A percentile compares a stretch with the other conserved stretches of the same genome.
phyloP scores from a whole-genome alignment of 2,888 invertebrate genomes.

The Zeuzera pyrina region DNA sequence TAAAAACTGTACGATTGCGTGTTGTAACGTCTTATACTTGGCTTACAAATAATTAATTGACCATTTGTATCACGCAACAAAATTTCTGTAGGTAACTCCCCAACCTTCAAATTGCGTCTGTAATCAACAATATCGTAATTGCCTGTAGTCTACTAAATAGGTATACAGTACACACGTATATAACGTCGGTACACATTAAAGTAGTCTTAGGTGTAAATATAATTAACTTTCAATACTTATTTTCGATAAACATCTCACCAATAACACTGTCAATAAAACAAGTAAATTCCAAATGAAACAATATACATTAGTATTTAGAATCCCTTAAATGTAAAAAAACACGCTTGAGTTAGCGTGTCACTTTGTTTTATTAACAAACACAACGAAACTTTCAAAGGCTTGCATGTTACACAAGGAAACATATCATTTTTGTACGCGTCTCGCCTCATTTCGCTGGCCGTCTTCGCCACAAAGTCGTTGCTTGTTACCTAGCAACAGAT shows the following conservation, averaged over 20 bases:
- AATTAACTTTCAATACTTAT: background rate
- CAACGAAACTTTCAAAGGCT: constrained; percentile 35
- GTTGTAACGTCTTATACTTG: constrained; percentile 19
- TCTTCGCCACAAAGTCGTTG: constrained; percentile 50
- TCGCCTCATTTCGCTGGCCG: constrained; percentile 52
- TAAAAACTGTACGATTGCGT: constrained; percentile 22
- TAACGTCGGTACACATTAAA: too few species aligned
- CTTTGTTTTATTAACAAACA: constrained; percentile 37
- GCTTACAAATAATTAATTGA: constrained; percentile 23
- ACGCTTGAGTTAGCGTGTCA: constrained; percentile 35
- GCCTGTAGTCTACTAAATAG: too few species aligned
- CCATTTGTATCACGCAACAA: constrained; percentile 20
- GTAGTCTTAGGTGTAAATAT: too few species aligned
- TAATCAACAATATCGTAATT: too few species aligned
- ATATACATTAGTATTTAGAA: constrained; percentile 26
- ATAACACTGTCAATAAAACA: constrained; percentile 19
- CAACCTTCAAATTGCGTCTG: too few species aligned
- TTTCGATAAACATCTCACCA: constrained; percentile 12
- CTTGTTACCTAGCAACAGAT: constrained; percentile 52
- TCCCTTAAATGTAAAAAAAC: constrained; percentile 26
- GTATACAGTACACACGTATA: too few species aligned
- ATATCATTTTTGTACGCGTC: constrained; percentile 50
- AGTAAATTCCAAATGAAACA: constrained; percentile 23
- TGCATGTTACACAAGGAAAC: constrained; percentile 45
- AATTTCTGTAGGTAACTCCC: background rate